Conservation (phyloP, 2,113 vertebrate species). For the Bolborhynchus lineola region DNA sequence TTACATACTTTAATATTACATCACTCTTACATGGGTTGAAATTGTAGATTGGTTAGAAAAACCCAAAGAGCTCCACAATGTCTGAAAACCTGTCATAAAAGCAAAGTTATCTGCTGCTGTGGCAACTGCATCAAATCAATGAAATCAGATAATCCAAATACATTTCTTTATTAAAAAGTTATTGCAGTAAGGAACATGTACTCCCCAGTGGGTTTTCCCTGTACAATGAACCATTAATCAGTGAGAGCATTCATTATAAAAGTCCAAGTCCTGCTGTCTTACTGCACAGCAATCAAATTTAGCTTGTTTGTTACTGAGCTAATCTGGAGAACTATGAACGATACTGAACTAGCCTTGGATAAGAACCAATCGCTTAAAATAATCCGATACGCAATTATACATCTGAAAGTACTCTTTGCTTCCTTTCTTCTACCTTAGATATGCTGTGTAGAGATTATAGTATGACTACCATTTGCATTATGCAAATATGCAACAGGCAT, state of each 20-base stretch:
- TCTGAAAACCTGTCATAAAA: not conserved
- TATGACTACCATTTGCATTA: not conserved
- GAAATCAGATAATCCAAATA: not conserved
- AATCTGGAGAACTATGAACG: not conserved
- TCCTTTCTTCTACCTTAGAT: not conserved
- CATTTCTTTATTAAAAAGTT: not conserved
- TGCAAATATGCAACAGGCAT: not conserved
- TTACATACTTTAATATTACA: not conserved
- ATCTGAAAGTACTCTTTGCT: not conserved
- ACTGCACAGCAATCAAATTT: not conserved
- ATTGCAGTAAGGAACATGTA: not conserved
- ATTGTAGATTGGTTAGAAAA: not conserved
- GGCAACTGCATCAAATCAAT: not conserved
- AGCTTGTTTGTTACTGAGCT: not conserved
- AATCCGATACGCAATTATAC: not conserved
- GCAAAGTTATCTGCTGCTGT: not conserved
- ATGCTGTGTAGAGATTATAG: not conserved
- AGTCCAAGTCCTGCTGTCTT: not conserved
- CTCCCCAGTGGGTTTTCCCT: not conserved
- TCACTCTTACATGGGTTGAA: not conserved
- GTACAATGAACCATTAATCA: not conserved
- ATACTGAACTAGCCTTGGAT: not conserved
- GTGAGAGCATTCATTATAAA: not conserved
- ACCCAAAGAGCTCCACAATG: not conserved
- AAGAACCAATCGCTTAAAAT: not conserved